Base-by-base conservation (phyloP, 2,797 vertebrate species). In the Mus caroli region DNA sequence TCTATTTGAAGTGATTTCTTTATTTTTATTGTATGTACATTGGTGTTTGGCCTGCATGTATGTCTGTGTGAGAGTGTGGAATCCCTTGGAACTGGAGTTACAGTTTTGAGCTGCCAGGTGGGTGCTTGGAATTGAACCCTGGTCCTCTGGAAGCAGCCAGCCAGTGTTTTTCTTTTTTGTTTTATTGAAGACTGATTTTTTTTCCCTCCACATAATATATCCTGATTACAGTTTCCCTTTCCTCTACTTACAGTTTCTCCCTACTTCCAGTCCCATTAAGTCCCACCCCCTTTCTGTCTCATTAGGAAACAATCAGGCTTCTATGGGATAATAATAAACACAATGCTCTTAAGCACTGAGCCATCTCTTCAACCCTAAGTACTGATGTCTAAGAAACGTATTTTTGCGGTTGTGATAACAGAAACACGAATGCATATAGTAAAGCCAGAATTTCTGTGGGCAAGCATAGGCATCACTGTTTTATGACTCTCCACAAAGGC, bases 371-470 rank as follows among this genome's bases (percentile, higher is more conserved):
- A 34, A 13, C 19, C 43, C 82, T 20, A 50, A 84, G 40, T 34
- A 12, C 22, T 46, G 28, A 50, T 4, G 7, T 50, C 17, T 50
- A 64, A 85, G 82, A 85, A 64, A 34, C 4, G 1, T 50, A 31
- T 1, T 50, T 11, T 64, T 77, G 15, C 62, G 46, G 0, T 64
- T 94, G 54, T 56, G 34, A 79, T 37, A 90, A 87, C 6, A 76
- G 62, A 91, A 83, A 82, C 60, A 85, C 34, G 17, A 19, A 69
- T 26, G 58, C 83, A 56, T 73, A 76, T 28, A 91, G 24, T 54
- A 95, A 94, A 79, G 31, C 17, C 17, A 52, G 43, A 90, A 22
- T 43, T 86, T 96, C 75, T 88, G 28, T 52, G 71, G 71, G 60
- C 34, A 56, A 90, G 93, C 80, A 76, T 90, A 19, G 34, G 43